phyloP scores from a whole-genome alignment of 2,797 vertebrate species.

The Allobates femoralis region DNA sequence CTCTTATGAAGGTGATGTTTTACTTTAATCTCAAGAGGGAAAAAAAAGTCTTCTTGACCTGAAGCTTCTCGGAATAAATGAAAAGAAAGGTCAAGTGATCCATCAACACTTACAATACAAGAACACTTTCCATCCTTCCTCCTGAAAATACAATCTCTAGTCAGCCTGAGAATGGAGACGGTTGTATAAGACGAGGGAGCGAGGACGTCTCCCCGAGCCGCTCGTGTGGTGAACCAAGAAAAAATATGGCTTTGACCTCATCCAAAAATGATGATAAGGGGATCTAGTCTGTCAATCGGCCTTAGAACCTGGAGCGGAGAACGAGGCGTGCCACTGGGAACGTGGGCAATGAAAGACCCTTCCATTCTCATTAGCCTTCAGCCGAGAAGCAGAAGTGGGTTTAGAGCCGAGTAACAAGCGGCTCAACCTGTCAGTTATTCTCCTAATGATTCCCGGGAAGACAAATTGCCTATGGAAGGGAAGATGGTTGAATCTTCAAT shows the following conservation, averaged over 20 bases:
- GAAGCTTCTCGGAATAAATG: neutral
- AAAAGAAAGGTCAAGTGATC: constrained; percentile 3
- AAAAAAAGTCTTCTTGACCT: neutral
- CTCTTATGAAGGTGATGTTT: neutral
- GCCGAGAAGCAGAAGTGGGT: constrained; percentile 33
- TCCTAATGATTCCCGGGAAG: constrained; percentile 63
- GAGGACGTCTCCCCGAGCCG: neutral
- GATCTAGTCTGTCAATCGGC: neutral
- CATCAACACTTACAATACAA: neutral
- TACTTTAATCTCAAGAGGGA: neutral
- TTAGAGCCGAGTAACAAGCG: constrained; percentile 45
- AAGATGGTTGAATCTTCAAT: constrained; percentile 64
- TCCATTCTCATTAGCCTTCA: constrained; percentile 55
- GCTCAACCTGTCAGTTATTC: constrained; percentile 64
- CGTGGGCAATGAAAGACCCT: constrained; percentile 28
- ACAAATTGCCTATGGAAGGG: constrained; percentile 61
- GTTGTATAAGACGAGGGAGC: neutral
- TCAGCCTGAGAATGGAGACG: neutral
- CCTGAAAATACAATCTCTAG: neutral
- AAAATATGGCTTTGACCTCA: neutral
- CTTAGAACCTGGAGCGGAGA: constrained; percentile 15
- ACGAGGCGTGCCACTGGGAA: neutral
- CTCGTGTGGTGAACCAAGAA: neutral
- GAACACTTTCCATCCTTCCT: neutral
- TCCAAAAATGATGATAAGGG: neutral